phyloP scores from a whole-genome alignment of 2,797 vertebrate species.

The Falco cherrug region DNA sequence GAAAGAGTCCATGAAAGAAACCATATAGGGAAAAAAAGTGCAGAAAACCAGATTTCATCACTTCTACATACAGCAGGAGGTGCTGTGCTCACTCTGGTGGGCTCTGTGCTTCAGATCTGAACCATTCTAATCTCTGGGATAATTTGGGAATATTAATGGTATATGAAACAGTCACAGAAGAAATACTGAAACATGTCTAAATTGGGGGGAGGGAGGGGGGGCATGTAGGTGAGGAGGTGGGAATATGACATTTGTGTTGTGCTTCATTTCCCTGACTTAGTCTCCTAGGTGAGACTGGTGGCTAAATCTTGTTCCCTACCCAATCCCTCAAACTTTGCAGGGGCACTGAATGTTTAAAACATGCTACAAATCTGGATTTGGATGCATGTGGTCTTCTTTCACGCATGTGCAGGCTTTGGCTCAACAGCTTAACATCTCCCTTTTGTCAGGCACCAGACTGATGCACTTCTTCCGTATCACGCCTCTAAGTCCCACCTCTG shows the following conservation, averaged over 20 bases:
- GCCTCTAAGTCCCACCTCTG: rapidly evolving
- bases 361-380: not conserved
- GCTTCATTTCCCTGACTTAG: not conserved
- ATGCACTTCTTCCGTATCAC: not conserved
- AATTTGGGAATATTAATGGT: not conserved
- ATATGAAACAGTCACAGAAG: not conserved
- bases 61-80: not conserved
- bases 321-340: not conserved
- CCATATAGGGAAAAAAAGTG: too few relatives aligned
- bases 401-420: rapidly evolving
- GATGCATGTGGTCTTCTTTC: not conserved
- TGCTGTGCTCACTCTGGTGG: not conserved
- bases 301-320: not conserved
- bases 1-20: not conserved
- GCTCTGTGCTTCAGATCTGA: not conserved
- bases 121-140: not conserved
- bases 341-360: not conserved
- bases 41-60: not conserved
- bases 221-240: too few relatives aligned
- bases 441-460: not conserved
- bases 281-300: not conserved
- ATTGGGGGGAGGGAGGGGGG: too few relatives aligned
- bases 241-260: not conserved
- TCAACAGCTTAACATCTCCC: not conserved
- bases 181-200: not conserved